A percentile compares a stretch with the other conserved stretches of the same genome.
Evolutionary conservation across 2,888 invertebrate genomes (phyloP).

Genomic region (Aradus depressus): DNA sequence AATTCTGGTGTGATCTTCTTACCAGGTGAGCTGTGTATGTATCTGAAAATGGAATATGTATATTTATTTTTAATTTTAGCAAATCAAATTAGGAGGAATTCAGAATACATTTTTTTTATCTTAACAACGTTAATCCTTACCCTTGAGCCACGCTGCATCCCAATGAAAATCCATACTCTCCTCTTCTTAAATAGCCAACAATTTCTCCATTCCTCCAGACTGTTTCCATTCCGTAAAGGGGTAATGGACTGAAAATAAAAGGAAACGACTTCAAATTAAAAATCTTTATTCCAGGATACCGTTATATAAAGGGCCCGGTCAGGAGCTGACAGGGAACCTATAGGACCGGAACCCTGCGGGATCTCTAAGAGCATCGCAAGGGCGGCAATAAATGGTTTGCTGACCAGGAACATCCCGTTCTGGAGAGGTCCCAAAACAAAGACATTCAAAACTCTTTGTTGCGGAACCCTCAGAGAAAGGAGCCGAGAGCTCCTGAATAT

Average conservation of each 20-base stretch:
- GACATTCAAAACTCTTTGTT: no score
- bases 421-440: no score
- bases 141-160: conserved; percentile 51
- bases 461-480: no score
- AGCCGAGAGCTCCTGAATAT: no score
- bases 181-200: conserved; percentile 70
- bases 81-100: neutral
- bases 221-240: conserved; percentile 77
- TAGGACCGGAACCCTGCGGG: no score
- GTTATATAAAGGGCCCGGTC: no score
- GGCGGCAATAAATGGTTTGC: no score
- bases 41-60: conserved; percentile 37
- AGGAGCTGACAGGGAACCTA: no score
- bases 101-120: neutral
- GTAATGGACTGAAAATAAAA: conserved; percentile 41
- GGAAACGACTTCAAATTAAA: no score
- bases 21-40: conserved; percentile 48
- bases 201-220: conserved; percentile 65
- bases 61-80: neutral
- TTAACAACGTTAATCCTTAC: conserved; percentile 35
- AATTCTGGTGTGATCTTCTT: conserved; percentile 52
- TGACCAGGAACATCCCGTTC: no score
- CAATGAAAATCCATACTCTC: conserved; percentile 59
- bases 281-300: no score
- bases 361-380: no score